Evolutionary conservation across 2,113 vertebrate species (phyloP).

Genomic region (Chloropsis hardwickii): DNA sequence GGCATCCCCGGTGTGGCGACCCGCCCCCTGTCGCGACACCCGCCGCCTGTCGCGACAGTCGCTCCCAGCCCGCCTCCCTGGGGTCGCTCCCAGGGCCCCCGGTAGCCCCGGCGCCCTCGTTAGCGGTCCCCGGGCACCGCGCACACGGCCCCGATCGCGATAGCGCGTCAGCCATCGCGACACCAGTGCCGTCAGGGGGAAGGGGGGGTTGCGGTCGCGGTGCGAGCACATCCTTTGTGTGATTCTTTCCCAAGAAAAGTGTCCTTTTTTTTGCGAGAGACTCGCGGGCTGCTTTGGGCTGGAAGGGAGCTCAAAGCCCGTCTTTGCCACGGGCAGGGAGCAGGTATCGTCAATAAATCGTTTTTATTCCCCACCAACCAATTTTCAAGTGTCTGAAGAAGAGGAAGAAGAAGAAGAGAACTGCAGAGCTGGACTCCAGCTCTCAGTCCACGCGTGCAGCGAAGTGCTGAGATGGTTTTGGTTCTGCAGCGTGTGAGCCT

Average conservation of each 20-base stretch:
- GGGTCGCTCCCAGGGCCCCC: not conserved
- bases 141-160: not conserved
- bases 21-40: not conserved
- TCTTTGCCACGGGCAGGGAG: not conserved
- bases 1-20: not conserved
- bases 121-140: not conserved
- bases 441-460: not conserved
- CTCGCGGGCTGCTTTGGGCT: not conserved
- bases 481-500: not conserved
- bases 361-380: not conserved
- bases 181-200: not conserved
- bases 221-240: constrained; percentile 49
- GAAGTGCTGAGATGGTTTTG: not conserved
- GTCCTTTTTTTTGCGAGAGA: not conserved
- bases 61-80: not conserved
- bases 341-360: not conserved
- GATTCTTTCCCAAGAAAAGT: not conserved
- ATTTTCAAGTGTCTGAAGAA: not conserved
- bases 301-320: not conserved
- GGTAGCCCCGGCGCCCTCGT: not conserved
- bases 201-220: not conserved
- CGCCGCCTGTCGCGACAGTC: not conserved
- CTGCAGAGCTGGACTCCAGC: not conserved
- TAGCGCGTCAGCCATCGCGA: not conserved
- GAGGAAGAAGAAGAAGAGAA: not conserved